Conservation (phyloP, 2,888 invertebrate genomes). For the Parthenolecanium corni region DNA sequence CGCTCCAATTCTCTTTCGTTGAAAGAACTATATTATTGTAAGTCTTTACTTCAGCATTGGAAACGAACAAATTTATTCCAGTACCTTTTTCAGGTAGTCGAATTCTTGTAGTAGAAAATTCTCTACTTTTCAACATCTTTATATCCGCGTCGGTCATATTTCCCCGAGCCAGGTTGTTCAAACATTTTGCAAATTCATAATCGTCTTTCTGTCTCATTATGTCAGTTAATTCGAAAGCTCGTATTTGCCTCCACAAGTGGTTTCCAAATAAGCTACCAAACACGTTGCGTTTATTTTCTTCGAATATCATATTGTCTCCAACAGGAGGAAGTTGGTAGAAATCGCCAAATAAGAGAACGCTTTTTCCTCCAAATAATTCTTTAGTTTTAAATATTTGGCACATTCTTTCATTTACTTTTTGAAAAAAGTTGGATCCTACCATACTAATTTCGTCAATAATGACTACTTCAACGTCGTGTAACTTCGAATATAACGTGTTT, state of each 20-base stretch:
- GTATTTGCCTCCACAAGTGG: constrained; percentile 30
- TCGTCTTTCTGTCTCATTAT: constrained; percentile 33
- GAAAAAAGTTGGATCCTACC: constrained; percentile 29
- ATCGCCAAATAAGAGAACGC: constrained; percentile 32
- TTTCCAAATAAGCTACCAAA: background rate
- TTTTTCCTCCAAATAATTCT: constrained; percentile 39
- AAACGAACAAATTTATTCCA: too few relatives aligned
- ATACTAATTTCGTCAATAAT: constrained; percentile 32
- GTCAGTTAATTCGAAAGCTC: constrained; percentile 30
- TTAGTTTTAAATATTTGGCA: constrained; percentile 34
- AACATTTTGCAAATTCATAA: constrained; percentile 25
- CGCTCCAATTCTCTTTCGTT: too few relatives aligned
- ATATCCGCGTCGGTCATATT: background rate
- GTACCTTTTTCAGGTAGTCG: too few relatives aligned
- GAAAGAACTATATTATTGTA: too few relatives aligned
- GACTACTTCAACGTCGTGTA: constrained; percentile 31
- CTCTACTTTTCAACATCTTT: too few relatives aligned
- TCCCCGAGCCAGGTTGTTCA: background rate
- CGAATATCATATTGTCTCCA: constrained; percentile 17
- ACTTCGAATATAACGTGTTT: constrained; percentile 29
- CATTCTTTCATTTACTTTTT: constrained; percentile 11
- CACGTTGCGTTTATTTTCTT: background rate
- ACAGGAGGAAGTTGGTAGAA: constrained; percentile 34
- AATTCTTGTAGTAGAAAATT: too few relatives aligned
- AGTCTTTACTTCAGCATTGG: too few relatives aligned